Percentiles rank a stretch among this genome's conserved stretches.
Evolutionary conservation across 64 coral and sea anemone species (phyloP).

Genomic region (Montipora capricornis): DNA sequence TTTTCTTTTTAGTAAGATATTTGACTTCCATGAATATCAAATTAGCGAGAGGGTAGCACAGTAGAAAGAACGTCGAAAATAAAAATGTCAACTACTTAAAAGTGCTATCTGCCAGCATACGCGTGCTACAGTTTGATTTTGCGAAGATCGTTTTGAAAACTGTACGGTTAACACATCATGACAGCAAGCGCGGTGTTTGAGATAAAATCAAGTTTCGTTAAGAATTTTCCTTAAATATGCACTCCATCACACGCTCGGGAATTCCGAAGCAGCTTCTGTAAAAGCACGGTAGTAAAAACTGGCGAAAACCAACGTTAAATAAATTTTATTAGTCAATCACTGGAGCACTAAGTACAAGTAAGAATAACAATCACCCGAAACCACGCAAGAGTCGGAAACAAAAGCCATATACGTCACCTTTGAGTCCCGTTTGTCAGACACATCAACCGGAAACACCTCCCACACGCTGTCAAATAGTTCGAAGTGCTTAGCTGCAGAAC

Average conservation of each 20-base stretch:
- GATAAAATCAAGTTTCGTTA: background rate
- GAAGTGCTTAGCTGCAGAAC: slow-evolving; percentile 6
- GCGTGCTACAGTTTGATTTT: background rate
- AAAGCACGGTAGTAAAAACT: no score
- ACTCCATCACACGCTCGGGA: no score
- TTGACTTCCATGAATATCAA: background rate
- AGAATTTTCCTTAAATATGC: no score
- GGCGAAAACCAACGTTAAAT: background rate
- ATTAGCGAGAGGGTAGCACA: background rate
- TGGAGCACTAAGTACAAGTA: slow-evolving; percentile 29
- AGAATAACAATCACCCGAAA: slow-evolving; percentile 59
- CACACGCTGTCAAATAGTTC: slow-evolving; percentile 11
- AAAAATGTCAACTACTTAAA: background rate
- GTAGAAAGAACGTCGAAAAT: background rate
- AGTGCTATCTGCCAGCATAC: background rate
- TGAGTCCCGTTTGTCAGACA: slow-evolving; percentile 29
- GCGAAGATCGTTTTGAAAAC: background rate
- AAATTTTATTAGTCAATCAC: background rate
- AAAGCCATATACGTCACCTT: slow-evolving; percentile 43
- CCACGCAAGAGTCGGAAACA: slow-evolving; percentile 35
- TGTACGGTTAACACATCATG: background rate
- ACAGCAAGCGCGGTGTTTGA: background rate
- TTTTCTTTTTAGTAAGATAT: no score
- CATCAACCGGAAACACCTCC: slow-evolving; percentile 34
- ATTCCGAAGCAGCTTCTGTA: no score